Base-by-base conservation (phyloP, 2,113 vertebrate species). In the Casuarius casuarius region DNA sequence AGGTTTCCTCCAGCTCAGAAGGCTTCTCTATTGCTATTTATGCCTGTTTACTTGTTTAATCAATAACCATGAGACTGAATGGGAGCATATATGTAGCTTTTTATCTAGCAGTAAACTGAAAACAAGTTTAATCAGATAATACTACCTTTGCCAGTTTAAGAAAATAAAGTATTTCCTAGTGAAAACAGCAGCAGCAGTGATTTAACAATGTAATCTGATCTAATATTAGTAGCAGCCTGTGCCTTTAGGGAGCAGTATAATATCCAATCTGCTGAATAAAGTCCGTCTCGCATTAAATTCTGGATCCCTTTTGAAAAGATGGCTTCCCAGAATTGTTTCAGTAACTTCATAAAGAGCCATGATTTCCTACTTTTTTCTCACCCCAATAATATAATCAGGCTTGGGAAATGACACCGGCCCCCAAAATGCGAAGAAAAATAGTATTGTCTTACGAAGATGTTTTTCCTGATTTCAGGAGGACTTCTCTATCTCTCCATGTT, bases 141-240 rank as follows among this genome's bases (percentile, higher is more conserved):
- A 40, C 44, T 58, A 85, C 72, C 65, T 86, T 31, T 48, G 56
- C 28, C 35, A 44, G 72, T 68, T 82, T 16, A 94, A 89, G 79
- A 84, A 92, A 95, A 81, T 42, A 9, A 94, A 97, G 68, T 86
- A 75, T 95, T 95, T 96, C 89, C 87, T 92, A 72, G 71, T 92
- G 22, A 95, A 87, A 91, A 42, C 70, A 92, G 88, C 44, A 92
- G 78, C 81, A 85, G 90, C 25, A 10, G 61, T 86, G 82, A 94
- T 94, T 92, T 83, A 95, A 93, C 85, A 95, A 75, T 96, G 92
- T 92, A 91, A 95, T 92, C 92, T 96, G 77, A 95, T 87, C 89
- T 96, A 89, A 91, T 94, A 89, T 92, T 96, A 96, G 95, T 72
- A 93, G 81, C 92, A 66, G 89, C 35, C 86, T 35, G 35, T 93